Conservation (phyloP, 2,113 vertebrate genomes). For the Pavo muticus region DNA sequence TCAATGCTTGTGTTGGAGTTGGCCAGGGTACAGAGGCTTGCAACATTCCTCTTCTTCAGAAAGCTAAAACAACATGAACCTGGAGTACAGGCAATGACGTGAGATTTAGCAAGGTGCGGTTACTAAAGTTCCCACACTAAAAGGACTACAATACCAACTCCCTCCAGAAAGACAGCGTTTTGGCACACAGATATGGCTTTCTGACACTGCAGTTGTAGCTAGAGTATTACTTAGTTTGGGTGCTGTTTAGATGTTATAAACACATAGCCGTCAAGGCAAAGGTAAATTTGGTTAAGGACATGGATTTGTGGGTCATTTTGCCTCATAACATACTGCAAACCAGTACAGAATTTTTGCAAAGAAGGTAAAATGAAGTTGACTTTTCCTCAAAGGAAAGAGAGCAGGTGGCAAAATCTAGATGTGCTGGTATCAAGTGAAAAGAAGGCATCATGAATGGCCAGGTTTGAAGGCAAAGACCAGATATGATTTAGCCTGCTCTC, state of each 20-base stretch:
- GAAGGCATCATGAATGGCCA: background rate
- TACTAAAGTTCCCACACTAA: background rate
- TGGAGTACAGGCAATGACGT: background rate
- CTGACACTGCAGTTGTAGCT: background rate
- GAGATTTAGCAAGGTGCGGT: background rate
- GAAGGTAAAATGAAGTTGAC: background rate
- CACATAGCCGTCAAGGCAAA: background rate
- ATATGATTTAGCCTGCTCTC: background rate
- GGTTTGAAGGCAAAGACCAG: slow-evolving; percentile 20
- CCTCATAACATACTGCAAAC: background rate
- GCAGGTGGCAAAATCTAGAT: background rate
- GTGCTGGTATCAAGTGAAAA: slow-evolving; percentile 1
- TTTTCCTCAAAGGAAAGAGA: slow-evolving; percentile 4
- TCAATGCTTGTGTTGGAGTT: background rate
- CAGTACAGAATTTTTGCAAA: background rate
- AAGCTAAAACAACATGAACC: background rate
- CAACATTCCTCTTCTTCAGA: background rate
- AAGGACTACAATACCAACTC: accelerated
- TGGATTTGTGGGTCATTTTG: background rate
- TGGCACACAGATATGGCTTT: background rate
- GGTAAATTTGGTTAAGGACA: background rate
- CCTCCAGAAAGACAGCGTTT: background rate
- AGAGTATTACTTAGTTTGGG: background rate
- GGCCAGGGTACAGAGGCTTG: background rate
- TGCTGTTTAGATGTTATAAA: background rate